Conservation (phyloP, 2,797 vertebrate genomes). For the Sebastes hopkinsi region DNA sequence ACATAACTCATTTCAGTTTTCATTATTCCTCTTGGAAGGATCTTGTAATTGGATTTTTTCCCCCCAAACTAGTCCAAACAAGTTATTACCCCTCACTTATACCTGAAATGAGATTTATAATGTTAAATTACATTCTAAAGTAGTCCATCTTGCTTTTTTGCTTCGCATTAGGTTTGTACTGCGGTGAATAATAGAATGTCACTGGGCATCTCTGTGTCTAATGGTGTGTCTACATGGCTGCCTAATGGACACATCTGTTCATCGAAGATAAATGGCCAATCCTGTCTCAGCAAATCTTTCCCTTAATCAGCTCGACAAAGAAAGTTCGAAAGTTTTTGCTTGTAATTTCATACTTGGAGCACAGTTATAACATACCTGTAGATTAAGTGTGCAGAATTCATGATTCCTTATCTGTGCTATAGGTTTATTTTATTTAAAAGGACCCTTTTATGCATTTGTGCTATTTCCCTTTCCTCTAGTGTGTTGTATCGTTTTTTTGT, state of each 20-base stretch:
- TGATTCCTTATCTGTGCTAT: background rate
- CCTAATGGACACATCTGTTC: constrained; percentile 55
- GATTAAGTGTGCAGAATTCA: background rate
- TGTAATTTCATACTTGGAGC: background rate
- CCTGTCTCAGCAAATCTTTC: constrained; percentile 39
- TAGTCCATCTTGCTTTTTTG: constrained; percentile 46
- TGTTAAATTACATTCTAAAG: constrained; percentile 69
- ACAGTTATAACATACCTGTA: background rate
- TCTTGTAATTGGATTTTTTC: constrained; percentile 68
- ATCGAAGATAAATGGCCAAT: constrained; percentile 48
- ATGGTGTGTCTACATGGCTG: constrained; percentile 44
- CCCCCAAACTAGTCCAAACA: constrained; percentile 55
- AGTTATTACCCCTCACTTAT: constrained; percentile 56
- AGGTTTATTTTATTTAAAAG: background rate
- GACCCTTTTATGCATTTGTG: too few relatives aligned
- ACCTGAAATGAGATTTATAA: constrained; percentile 68
- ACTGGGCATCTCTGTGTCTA: constrained; percentile 38
- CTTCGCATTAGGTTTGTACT: constrained; percentile 43
- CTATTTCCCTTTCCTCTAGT: too few relatives aligned
- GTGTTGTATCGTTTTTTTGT: too few relatives aligned
- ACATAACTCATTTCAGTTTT: constrained; percentile 73
- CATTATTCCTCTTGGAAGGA: constrained; percentile 68
- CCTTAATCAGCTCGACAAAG: constrained; percentile 25
- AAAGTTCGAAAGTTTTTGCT: constrained; percentile 8
- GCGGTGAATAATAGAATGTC: constrained; percentile 58